Evolutionary conservation across 2,113 vertebrate species (phyloP).

Genomic region (Ovis aries): DNA sequence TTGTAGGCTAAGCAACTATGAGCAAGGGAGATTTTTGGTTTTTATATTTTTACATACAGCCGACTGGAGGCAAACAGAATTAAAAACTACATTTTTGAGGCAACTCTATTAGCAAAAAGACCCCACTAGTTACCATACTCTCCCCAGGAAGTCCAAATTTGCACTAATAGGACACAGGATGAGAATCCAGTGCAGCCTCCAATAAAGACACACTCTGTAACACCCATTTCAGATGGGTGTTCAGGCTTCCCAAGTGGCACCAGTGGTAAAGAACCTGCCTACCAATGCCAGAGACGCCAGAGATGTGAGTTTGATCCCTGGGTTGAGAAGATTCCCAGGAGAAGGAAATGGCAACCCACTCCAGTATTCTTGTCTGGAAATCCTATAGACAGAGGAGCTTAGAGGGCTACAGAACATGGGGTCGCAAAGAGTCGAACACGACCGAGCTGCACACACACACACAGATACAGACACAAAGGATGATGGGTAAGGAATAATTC

Average conservation of each 20-base stretch:
- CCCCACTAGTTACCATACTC: neutral
- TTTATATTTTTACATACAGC: neutral
- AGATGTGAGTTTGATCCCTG: neutral
- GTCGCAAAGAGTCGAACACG: rapidly evolving
- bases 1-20: neutral
- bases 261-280: neutral
- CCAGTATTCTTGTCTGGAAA: neutral
- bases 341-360: neutral
- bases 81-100: neutral
- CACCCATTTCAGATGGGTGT: neutral
- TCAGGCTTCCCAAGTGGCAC: neutral
- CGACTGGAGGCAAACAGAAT: neutral
- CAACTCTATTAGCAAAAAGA: neutral
- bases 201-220: neutral
- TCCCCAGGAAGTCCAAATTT: neutral
- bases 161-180: neutral
- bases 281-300: neutral
- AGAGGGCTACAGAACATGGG: neutral
- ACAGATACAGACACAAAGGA: neutral
- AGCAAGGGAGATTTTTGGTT: neutral
- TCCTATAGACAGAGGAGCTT: neutral
- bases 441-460: neutral
- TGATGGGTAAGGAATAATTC: neutral
- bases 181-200: neutral
- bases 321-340: neutral